Base-by-base conservation (phyloP, 1,140 invertebrate species). In the Latrodectus geometricus region DNA sequence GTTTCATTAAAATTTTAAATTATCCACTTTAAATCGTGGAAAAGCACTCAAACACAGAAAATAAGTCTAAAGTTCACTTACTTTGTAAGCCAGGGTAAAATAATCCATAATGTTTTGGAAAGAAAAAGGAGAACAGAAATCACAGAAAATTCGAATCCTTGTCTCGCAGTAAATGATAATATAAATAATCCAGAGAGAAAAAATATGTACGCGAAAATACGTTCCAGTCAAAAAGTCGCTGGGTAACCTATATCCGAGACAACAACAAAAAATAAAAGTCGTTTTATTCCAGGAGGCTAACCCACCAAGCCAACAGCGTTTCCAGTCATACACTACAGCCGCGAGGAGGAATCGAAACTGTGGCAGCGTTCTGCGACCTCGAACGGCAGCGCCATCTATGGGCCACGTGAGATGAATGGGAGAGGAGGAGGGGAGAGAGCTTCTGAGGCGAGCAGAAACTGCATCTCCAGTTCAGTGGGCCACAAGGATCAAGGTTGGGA, bases 401-500 rank as follows among this genome's bases (percentile, higher is more conserved):
- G 78, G 78, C 68, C 78, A 80, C 80, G 80, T 83, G 80, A 83
- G 80, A 69, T 69, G 68, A 69, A 69, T 69, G 68, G 54, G 11
- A 61, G 54, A 61, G 17, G 8, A 56, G 66, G 68, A n/a, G 68
- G 68, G 54, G 54, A 61, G 54, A 61, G 54, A 61, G 8, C 2
- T 14, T 23, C 21, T 61, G 17, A 11, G 68, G 14, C 20, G 61
- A 65, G 14, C 54, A 61, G 54, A 11, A 14, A 61, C 54, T 14
- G 61, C 48, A 78, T 52, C 56, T 35, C 50, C 78, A 66, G 80
- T 83, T 83, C 72, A 83, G 80, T 83, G 80, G 80, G 80, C 52
- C 80, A 83, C 21, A 83, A 83, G 80, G 69, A 83, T 83, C 80
- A 83, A 83, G 80, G 80, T 83, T 83, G 80, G 14, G 54, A 48